Evolutionary conservation across 53 echinoderm and acorn worm species (phyloP).

Genomic region (Patiria pectinifera): DNA sequence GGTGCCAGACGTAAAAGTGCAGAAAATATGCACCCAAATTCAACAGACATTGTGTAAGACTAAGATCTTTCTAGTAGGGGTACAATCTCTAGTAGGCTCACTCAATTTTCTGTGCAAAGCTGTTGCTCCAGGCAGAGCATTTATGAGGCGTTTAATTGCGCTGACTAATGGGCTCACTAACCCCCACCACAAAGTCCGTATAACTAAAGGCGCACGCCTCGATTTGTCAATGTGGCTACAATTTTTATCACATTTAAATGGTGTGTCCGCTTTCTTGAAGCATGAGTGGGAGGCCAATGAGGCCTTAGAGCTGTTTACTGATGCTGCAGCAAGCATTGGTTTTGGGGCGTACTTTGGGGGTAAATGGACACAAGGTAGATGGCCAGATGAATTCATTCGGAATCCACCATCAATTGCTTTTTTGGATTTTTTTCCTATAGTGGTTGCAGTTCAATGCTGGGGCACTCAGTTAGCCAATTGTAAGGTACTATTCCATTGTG

Average conservation of each 20-base stretch:
- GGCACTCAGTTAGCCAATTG: background rate
- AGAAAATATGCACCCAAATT: background rate
- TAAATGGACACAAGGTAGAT: background rate
- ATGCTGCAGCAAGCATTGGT: constrained; percentile 13
- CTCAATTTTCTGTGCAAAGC: constrained; percentile 53
- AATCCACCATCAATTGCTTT: constrained; percentile 31
- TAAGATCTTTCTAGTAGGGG: constrained; percentile 14
- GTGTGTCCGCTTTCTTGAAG: too few relatives aligned
- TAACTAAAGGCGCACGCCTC: too few relatives aligned
- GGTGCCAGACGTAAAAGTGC: constrained; percentile 47
- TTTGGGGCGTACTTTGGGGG: constrained; percentile 9
- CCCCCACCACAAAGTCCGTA: background rate
- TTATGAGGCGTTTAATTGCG: constrained; percentile 43
- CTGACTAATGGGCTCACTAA: constrained; percentile 30
- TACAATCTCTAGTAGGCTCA: constrained; percentile 49
- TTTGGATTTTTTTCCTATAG: constrained; percentile 49
- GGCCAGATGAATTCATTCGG: background rate
- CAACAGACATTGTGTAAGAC: background rate
- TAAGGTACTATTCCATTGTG: constrained; percentile 26
- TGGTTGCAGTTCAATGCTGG: constrained; percentile 31
- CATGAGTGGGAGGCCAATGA: too few relatives aligned
- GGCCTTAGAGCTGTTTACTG: too few relatives aligned
- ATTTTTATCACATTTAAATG: too few relatives aligned
- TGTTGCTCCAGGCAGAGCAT: constrained; percentile 29
- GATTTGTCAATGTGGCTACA: too few relatives aligned